Percentiles rank a stretch among this genome's conserved stretches.
These are phyloP conservation scores for Megaceryle alcyon DNA, from an alignment of 2,797 vertebrate genomes.

Conservation along the genomic window DNA sequence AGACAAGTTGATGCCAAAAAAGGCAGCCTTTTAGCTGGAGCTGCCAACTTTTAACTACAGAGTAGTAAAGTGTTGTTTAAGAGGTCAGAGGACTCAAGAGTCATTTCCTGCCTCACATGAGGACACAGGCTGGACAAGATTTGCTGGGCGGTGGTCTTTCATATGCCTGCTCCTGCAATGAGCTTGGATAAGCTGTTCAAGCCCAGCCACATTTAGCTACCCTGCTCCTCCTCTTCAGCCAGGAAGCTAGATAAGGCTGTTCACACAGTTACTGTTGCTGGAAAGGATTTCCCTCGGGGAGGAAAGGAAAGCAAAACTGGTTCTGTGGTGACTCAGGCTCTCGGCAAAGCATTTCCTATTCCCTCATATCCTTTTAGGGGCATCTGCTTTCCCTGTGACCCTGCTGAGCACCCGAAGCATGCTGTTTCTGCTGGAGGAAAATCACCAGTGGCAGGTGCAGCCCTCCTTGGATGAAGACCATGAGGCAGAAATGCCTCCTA, in stretches of 20 bases:
- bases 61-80: neutral
- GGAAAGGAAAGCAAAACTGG: slow-evolving; percentile 28
- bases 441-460: slow-evolving; percentile 69
- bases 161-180: neutral
- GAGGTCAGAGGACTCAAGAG: neutral
- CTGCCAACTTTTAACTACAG: neutral
- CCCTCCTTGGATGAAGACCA: neutral
- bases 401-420: slow-evolving; percentile 88
- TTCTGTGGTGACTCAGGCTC: slow-evolving; percentile 39
- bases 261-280: slow-evolving; percentile 15
- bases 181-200: slow-evolving; percentile 1
- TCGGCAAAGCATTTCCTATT: slow-evolving; percentile 3
- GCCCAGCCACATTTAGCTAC: neutral
- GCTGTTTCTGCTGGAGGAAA: slow-evolving; percentile 89
- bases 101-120: neutral
- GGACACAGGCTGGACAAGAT: neutral
- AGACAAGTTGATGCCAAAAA: neutral
- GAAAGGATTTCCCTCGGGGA: slow-evolving; percentile 18
- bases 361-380: slow-evolving; percentile 71
- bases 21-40: neutral
- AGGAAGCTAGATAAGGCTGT: neutral
- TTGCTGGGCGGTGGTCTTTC: neutral
- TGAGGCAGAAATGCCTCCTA: slow-evolving; percentile 10
- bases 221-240: neutral
- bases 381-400: slow-evolving; percentile 83